A percentile compares a stretch with the other conserved stretches of the same genome.
Evolutionary conservation across 2,888 invertebrate genomes (phyloP).

Genomic region (Liodrosophila aerea): DNA sequence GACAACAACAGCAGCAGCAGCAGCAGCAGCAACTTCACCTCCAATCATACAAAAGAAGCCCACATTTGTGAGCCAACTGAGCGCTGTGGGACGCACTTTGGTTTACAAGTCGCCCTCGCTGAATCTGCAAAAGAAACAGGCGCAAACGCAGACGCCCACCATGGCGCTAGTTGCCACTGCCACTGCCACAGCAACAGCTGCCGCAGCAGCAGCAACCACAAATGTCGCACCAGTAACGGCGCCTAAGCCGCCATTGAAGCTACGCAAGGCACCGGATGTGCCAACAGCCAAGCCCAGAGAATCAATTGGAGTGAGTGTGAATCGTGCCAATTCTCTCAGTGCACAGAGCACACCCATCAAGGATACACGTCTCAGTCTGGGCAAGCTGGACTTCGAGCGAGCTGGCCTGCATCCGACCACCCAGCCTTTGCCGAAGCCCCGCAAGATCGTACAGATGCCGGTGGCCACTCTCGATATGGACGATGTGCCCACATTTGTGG

Average conservation of each 20-base stretch:
- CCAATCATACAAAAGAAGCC: slow-evolving; percentile 75
- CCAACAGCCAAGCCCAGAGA: slow-evolving; percentile 72
- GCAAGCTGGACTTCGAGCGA: slow-evolving; percentile 76
- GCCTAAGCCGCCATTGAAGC: slow-evolving; percentile 72
- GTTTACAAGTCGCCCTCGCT: slow-evolving; percentile 82
- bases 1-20: slow-evolving; percentile 31
- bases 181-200: slow-evolving; percentile 32
- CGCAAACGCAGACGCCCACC: slow-evolving; percentile 70
- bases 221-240: slow-evolving; percentile 45
- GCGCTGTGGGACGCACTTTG: slow-evolving; percentile 81
- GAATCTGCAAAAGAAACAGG: slow-evolving; percentile 79
- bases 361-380: slow-evolving; percentile 77
- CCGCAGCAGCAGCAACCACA: slow-evolving; percentile 15
- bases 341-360: slow-evolving; percentile 59
- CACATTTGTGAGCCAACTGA: slow-evolving; percentile 65
- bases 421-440: slow-evolving; percentile 76
- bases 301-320: slow-evolving; percentile 46
- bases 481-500: slow-evolving; percentile 46
- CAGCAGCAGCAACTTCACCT: slow-evolving; percentile 40
- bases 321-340: slow-evolving; percentile 66
- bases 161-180: slow-evolving; percentile 55
- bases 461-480: slow-evolving; percentile 79
- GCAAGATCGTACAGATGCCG: slow-evolving; percentile 78
- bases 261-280: slow-evolving; percentile 79
- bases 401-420: slow-evolving; percentile 69